Percentiles rank a stretch among this genome's conserved stretches.
These are phyloP conservation scores for Blera fallax DNA, from an alignment of 2,888 invertebrate genomes.

Conservation along the genomic window DNA sequence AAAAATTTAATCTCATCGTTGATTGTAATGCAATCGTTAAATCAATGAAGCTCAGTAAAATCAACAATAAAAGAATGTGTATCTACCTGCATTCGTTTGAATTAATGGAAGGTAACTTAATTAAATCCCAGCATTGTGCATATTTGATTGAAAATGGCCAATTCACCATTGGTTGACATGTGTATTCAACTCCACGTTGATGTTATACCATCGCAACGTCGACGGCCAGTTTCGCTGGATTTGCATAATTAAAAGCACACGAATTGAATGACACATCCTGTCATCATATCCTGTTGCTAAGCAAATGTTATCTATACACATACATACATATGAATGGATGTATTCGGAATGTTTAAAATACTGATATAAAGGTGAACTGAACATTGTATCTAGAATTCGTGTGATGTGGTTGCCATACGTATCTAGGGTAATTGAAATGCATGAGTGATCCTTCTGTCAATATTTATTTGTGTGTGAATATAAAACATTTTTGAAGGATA, in stretches of 20 bases:
- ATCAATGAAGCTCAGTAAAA: not conserved
- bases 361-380: not conserved
- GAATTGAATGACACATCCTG: conserved; percentile 42
- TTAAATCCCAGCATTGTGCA: conserved; percentile 4
- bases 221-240: conserved; percentile 2
- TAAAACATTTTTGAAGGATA: conserved; percentile 1
- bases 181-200: not conserved
- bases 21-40: not conserved
- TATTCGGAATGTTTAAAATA: too few relatives aligned
- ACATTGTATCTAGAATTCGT: not conserved
- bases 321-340: not conserved
- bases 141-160: conserved; percentile 24
- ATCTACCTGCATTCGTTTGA: conserved; percentile 10
- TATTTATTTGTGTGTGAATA: conserved; percentile 17
- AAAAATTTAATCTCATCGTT: not conserved
- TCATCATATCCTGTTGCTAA: conserved; percentile 34
- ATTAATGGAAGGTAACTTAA: conserved; percentile 6
- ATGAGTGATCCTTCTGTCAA: conserved; percentile 40
- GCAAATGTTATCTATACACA: not conserved
- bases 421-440: conserved; percentile 37
- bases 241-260: conserved; percentile 58
- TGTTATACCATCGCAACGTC: not conserved
- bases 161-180: not conserved
- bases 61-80: not conserved
- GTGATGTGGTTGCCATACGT: conserved; percentile 9